Base-by-base conservation (phyloP, 2,113 vertebrate species). In the Peromyscus polionotus region DNA sequence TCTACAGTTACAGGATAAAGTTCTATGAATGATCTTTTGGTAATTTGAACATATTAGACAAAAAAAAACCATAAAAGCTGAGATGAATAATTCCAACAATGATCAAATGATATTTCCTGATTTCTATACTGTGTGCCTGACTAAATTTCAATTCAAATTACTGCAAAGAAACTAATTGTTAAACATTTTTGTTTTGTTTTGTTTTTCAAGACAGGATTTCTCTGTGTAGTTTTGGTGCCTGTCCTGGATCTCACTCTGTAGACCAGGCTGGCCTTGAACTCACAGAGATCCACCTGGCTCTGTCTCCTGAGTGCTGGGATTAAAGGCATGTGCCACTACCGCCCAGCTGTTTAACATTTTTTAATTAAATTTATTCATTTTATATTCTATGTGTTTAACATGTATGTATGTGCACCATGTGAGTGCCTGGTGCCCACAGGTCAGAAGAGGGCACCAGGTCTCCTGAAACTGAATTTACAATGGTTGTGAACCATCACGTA, bases 121-220 rank as follows among this genome's bases (percentile, higher is more conserved):
- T 93, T 67, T 79, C 36, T 7, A 89, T 19, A 36, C 68, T n/a
- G 17, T 70, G 31, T 68, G 31, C 65, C 31, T 68, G 65, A 33
- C 12, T 68, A 68, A 16, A 92, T 98, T 96, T 93, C 36, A 88
- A 42, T 94, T 91, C 76, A 97, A 96, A 86, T 97, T 79, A 90
- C 26, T 31, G 2, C 36, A 79, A 61, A 95, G 61, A 95, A 97
- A 84, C 45, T 76, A 91, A 36, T 10, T 31, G 51, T 22, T 3
- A 14, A 33, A 67, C 17, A 31, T 86, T 67, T 51, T 51, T 51
- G 51, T 51, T 51, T 9, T 51, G 51, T 51, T 51, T 51, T 9
- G 9, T 51, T 51, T 51, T 51, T 51, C 4, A 54, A 70, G 51
- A 51, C 51, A 51, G 51, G 51, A 10, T 51, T 51, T 51, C 51